phyloP scores from a whole-genome alignment of 2,888 invertebrate genomes.

The Psylliodes chrysocephalus region DNA sequence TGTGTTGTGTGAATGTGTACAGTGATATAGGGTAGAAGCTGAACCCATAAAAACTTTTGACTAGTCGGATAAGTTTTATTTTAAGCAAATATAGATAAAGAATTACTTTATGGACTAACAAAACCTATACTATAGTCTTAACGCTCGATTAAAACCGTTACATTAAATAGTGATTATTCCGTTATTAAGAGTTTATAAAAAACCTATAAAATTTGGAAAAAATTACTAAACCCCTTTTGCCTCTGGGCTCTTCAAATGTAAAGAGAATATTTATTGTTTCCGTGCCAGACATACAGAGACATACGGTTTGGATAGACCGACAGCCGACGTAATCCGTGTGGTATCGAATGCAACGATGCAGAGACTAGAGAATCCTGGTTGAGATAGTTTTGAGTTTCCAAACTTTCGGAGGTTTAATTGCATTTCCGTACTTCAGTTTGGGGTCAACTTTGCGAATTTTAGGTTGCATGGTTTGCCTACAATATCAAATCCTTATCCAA shows the following conservation, averaged over 20 bases:
- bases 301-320: not conserved
- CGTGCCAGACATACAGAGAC: not conserved
- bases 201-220: no score
- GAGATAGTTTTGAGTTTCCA: constrained; percentile 12
- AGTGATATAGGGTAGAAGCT: no score
- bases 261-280: not conserved
- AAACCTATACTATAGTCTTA: no score
- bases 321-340: constrained; percentile 4
- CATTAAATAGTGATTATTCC: no score
- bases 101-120: no score
- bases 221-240: no score
- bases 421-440: constrained; percentile 12
- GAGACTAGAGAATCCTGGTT: constrained; percentile 8
- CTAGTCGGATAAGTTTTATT: no score
- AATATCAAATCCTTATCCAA: not conserved
- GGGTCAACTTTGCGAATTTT: constrained; percentile 7
- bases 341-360: constrained; percentile 6
- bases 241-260: not conserved
- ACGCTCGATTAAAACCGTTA: no score
- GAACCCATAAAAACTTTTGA: no score
- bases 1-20: no score
- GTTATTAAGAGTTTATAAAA: no score
- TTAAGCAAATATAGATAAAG: no score
- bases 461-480: constrained; percentile 1
- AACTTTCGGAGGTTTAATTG: constrained; percentile 20